Conservation (phyloP, 2,797 vertebrate species). For the Artibeus lituratus region DNA sequence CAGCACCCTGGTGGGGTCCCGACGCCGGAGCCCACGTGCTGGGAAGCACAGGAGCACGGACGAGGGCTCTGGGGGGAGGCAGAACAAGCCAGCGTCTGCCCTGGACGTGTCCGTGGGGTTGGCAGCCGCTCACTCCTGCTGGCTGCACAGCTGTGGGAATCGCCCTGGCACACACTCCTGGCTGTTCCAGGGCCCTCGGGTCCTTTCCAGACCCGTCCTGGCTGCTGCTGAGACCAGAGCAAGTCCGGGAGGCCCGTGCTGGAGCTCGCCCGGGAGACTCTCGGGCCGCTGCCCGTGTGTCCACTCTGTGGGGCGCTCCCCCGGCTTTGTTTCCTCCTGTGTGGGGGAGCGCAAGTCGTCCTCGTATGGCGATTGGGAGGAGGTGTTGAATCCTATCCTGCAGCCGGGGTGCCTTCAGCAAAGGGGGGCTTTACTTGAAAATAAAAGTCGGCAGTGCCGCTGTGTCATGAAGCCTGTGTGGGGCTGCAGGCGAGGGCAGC, state of each 20-base stretch:
- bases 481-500: neutral
- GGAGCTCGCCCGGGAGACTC: neutral
- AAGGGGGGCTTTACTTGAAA: neutral
- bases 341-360: neutral
- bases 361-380: neutral
- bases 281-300: neutral
- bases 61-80: neutral
- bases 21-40: neutral
- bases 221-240: neutral
- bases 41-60: neutral
- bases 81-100: neutral
- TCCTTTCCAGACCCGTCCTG: neutral
- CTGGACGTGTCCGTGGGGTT: fast-evolving
- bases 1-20: neutral
- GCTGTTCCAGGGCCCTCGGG: neutral
- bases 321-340: neutral
- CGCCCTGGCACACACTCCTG: neutral
- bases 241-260: neutral
- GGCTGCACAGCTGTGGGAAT: no score
- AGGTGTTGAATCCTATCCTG: neutral
- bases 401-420: neutral
- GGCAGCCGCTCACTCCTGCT: neutral
- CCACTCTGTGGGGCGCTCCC: neutral
- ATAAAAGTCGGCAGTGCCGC: neutral
- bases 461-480: neutral